Conservation (phyloP, 2,797 vertebrate genomes). For the Xerus rutilus region DNA sequence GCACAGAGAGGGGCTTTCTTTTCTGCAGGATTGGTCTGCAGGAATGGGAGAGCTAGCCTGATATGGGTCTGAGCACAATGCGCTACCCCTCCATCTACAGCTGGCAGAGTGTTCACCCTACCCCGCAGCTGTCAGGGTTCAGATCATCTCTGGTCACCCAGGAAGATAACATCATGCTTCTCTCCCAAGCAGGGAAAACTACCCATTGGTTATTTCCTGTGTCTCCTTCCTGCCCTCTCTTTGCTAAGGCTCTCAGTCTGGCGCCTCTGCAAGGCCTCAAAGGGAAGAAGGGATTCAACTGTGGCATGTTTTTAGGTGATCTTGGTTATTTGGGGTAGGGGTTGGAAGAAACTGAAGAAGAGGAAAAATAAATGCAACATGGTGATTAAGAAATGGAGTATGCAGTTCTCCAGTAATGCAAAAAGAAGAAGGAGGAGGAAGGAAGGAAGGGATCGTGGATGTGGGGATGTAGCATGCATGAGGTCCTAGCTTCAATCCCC, state of each 20-base stretch:
- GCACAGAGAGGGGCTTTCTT: slow-evolving; percentile 46
- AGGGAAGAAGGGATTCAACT: background rate
- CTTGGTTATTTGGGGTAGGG: background rate
- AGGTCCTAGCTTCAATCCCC: background rate
- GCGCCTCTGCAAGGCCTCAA: background rate
- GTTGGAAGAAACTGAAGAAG: background rate
- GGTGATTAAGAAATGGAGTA: background rate
- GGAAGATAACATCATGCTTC: slow-evolving; percentile 46
- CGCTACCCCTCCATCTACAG: background rate
- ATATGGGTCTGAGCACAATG: background rate
- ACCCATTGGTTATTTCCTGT: background rate
- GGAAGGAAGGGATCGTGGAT: too few species aligned
- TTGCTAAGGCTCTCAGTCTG: background rate
- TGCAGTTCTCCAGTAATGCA: background rate
- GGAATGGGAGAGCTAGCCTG: background rate
- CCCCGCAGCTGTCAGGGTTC: slow-evolving; percentile 16
- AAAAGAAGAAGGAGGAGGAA: background rate
- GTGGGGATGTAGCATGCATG: background rate
- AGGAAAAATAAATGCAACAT: slow-evolving; percentile 36
- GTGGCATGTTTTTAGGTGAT: background rate
- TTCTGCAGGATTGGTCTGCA: slow-evolving; percentile 41
- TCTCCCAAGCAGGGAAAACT: slow-evolving; percentile 44
- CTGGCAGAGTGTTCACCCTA: background rate
- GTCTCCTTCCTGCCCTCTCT: background rate
- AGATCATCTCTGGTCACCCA: background rate